Evolutionary conservation across 2,113 vertebrate genomes (phyloP).

Genomic region (Brachyhypopomus gauderio): DNA sequence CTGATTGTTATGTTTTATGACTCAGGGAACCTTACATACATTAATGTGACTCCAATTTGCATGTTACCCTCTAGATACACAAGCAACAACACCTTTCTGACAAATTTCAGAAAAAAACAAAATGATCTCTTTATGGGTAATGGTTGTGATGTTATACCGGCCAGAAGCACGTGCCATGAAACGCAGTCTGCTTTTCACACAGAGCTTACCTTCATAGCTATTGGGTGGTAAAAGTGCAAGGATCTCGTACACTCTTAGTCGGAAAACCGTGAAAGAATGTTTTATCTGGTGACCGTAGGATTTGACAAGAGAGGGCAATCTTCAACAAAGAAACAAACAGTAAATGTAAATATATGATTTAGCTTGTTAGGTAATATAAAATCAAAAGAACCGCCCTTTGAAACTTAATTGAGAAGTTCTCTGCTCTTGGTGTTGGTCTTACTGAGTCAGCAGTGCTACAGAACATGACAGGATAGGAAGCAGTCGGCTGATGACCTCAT

Average conservation of each 20-base stretch:
- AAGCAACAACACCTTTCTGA: no score
- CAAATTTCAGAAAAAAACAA: no score
- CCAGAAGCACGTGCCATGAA: no score
- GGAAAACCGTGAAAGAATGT: slow-evolving; percentile 77
- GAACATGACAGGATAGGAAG: slow-evolving; percentile 84
- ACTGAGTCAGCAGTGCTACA: slow-evolving; percentile 85
- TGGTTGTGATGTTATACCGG: no score
- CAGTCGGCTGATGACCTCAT: slow-evolving; percentile 83
- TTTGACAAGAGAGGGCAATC: slow-evolving; percentile 82
- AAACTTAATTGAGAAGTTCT: not conserved
- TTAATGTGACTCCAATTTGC: no score
- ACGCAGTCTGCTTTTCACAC: no score
- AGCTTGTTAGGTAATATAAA: not conserved
- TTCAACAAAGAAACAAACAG: slow-evolving; percentile 59
- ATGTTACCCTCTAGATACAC: no score
- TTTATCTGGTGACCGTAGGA: slow-evolving; percentile 82
- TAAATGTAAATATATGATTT: not conserved
- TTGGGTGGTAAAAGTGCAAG: slow-evolving; percentile 85
- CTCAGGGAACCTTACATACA: no score
- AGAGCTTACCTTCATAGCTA: slow-evolving; percentile 82
- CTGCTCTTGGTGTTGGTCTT: slow-evolving; percentile 51
- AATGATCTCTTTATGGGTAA: no score
- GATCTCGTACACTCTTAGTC: slow-evolving; percentile 87
- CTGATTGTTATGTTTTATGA: no score
- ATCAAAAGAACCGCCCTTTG: not conserved